These are phyloP conservation scores for Dendrolimus punctatus DNA, from an alignment of 1,140 invertebrate genomes.

Conservation along the genomic window DNA sequence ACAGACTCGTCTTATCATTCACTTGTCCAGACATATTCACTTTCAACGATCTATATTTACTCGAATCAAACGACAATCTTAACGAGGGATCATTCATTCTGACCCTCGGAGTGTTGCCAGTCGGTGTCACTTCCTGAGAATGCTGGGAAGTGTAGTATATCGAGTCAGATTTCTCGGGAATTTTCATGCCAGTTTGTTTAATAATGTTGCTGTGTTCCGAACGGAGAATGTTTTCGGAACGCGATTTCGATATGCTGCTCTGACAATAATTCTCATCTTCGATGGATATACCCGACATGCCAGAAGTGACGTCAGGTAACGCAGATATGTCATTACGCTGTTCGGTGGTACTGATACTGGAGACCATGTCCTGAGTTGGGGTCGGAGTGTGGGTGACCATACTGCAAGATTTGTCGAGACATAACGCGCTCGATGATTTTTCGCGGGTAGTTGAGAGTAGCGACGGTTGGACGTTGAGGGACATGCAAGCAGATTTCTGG, in stretches of 20 bases:
- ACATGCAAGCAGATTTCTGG: slow-evolving; percentile 62
- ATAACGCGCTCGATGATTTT: slow-evolving; percentile 62
- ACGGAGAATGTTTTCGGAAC: slow-evolving; percentile 63
- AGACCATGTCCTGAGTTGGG: slow-evolving; percentile 69
- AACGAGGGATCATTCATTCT: slow-evolving; percentile 54
- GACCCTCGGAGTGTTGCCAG: slow-evolving; percentile 42
- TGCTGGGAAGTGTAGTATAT: slow-evolving; percentile 68
- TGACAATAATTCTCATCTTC: slow-evolving; percentile 63
- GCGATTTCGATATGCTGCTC: slow-evolving; percentile 65
- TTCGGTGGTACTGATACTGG: slow-evolving; percentile 67
- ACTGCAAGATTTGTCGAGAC: slow-evolving; percentile 63
- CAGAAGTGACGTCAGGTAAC: slow-evolving; percentile 61
- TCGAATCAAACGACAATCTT: slow-evolving; percentile 56
- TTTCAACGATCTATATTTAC: slow-evolving; percentile 51
- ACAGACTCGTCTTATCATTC: slow-evolving; percentile 61
- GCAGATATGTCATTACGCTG: slow-evolving; percentile 60
- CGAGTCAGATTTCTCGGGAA: slow-evolving; percentile 60
- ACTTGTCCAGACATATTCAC: slow-evolving; percentile 29
- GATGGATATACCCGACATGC: slow-evolving; percentile 66
- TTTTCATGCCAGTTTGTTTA: slow-evolving; percentile 38
- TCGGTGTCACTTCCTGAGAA: slow-evolving; percentile 55
- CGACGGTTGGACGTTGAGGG: slow-evolving; percentile 62
- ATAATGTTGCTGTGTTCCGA: slow-evolving; percentile 57
- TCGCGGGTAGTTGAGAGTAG: slow-evolving; percentile 55
- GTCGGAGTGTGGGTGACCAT: slow-evolving; percentile 65